These are phyloP conservation scores for Peromyscus aztecus DNA, from an alignment of 2,797 vertebrate species.

Conservation along the genomic window DNA sequence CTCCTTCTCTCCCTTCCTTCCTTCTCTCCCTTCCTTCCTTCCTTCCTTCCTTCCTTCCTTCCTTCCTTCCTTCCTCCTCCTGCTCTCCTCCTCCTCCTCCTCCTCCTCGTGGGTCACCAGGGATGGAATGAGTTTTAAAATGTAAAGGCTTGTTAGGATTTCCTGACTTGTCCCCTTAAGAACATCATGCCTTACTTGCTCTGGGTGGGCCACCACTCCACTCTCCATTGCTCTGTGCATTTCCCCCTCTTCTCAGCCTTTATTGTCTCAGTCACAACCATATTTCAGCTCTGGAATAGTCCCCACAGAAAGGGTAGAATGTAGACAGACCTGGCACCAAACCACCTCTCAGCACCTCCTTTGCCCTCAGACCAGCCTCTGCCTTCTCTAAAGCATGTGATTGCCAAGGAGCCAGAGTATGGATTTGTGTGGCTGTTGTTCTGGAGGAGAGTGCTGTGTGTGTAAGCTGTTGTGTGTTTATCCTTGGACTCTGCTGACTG, in stretches of 20 bases:
- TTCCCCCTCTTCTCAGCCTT: not conserved
- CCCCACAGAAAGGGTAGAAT: too few relatives aligned
- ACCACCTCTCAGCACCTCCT: not conserved
- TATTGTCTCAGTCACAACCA: not conserved
- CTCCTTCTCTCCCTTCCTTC: too few relatives aligned
- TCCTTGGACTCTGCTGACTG: not conserved
- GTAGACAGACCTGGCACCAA: not conserved
- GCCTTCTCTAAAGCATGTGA: not conserved
- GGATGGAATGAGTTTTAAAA: not conserved
- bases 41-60: too few relatives aligned
- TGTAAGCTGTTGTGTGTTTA: not conserved
- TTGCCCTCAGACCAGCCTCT: not conserved
- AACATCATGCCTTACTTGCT: not conserved
- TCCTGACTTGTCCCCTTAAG: too few relatives aligned
- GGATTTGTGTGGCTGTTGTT: not conserved
- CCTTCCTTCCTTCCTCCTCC: too few relatives aligned
- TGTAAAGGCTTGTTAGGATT: not conserved
- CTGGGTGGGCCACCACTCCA: too few relatives aligned
- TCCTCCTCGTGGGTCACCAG: not conserved
- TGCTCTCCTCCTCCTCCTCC: too few relatives aligned
- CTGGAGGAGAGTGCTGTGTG: not conserved
- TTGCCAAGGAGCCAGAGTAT: not conserved
- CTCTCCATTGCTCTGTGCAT: too few relatives aligned
- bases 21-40: too few relatives aligned
- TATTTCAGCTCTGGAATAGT: not conserved